Percentiles rank a stretch among this genome's conserved stretches.
Conservation (phyloP, 1,140 invertebrate species). For the Cryptotermes secundus region DNA sequence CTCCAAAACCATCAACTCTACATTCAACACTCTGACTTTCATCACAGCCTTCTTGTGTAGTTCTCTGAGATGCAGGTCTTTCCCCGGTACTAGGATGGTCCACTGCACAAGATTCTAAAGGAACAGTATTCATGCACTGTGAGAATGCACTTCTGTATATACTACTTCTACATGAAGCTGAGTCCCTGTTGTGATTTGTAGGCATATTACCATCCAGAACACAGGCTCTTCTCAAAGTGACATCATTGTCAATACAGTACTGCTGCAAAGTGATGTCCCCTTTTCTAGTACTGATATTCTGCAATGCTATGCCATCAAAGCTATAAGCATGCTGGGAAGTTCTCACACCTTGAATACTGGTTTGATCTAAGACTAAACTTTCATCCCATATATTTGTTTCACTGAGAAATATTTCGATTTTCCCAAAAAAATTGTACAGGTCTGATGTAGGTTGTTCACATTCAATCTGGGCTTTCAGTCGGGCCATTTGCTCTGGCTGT, state of each 20-base stretch:
- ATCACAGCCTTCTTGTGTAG: neutral
- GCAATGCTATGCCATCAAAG: neutral
- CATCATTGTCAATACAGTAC: neutral
- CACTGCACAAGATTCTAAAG: neutral
- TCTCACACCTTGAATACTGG: neutral
- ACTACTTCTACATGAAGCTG: neutral
- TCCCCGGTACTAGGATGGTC: neutral
- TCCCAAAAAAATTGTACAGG: slow-evolving; percentile 78
- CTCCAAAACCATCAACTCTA: neutral
- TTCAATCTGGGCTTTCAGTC: slow-evolving; percentile 62
- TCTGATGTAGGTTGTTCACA: slow-evolving; percentile 67
- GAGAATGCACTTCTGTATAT: neutral
- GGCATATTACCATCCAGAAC: neutral
- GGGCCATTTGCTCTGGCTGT: slow-evolving; percentile 45
- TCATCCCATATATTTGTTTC: slow-evolving; percentile 4
- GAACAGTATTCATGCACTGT: neutral
- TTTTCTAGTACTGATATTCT: neutral
- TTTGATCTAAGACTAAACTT: neutral
- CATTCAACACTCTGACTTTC: neutral
- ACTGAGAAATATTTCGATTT: slow-evolving; percentile 51
- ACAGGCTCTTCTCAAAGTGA: neutral
- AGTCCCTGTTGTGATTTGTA: slow-evolving; percentile 10
- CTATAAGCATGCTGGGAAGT: neutral
- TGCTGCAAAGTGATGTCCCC: neutral
- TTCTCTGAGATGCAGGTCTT: neutral